Conservation (phyloP, 2,113 vertebrate species). For the Cryptomyrus ogoouensis region DNA sequence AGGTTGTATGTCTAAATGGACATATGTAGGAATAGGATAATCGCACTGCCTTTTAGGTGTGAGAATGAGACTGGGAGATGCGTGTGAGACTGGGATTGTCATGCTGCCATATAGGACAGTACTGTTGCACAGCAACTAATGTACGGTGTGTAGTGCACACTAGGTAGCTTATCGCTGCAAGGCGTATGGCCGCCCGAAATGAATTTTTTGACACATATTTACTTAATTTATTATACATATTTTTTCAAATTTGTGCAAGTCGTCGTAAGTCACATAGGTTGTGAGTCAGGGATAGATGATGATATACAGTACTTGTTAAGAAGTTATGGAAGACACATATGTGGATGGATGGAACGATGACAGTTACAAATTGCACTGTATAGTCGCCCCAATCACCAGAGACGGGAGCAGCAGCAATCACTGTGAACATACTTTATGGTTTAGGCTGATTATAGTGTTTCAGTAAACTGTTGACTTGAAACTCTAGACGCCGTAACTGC, state of each 20-base stretch:
- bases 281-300: not conserved
- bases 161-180: not conserved
- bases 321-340: not conserved
- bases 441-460: not conserved
- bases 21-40: not conserved
- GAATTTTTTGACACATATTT: not conserved
- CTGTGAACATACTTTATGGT: not conserved
- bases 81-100: not conserved
- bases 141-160: not conserved
- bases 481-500: not conserved
- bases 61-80: not conserved
- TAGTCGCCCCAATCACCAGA: not conserved
- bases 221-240: not conserved
- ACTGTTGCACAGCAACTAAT: not conserved
- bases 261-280: not conserved
- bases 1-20: not conserved
- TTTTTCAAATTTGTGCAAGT: not conserved
- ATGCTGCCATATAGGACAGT: not conserved
- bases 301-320: not conserved
- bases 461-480: not conserved
- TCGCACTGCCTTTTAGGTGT: not conserved
- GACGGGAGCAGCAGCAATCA: not conserved
- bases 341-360: not conserved
- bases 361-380: not conserved
- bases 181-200: not conserved